Percentiles rank a stretch among this genome's conserved stretches.
Conservation (phyloP, 1,140 invertebrate genomes). For the Bradysia coprophila region DNA sequence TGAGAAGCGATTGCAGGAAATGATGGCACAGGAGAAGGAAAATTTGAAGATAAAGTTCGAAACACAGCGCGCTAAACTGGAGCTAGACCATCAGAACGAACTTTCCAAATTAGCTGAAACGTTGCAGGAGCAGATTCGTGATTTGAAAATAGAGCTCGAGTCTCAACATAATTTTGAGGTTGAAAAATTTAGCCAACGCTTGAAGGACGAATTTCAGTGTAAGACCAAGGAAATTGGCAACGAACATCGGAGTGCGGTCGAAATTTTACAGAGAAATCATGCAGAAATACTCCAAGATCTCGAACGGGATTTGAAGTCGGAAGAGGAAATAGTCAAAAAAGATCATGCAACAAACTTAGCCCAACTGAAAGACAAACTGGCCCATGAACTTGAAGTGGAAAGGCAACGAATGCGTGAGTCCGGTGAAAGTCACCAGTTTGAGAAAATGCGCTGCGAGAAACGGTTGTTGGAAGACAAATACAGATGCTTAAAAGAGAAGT, state of each 20-base stretch:
- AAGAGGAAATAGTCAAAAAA: conserved; percentile 35
- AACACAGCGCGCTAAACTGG: conserved; percentile 13
- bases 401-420: conserved; percentile 21
- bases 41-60: conserved; percentile 24
- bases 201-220: conserved; percentile 19
- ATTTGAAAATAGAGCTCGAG: conserved; percentile 30
- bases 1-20: conserved; percentile 28
- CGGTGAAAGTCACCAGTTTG: conserved; percentile 31
- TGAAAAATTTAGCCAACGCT: not conserved
- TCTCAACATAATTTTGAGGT: not conserved
- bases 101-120: conserved; percentile 21
- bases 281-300: conserved; percentile 30
- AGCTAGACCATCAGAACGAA: conserved; percentile 12
- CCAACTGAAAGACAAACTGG: conserved; percentile 37
- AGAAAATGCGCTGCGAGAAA: conserved; percentile 50
- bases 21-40: conserved; percentile 29
- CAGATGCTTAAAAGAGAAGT: conserved; percentile 61
- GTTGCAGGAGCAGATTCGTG: conserved; percentile 25
- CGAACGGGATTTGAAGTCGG: conserved; percentile 35
- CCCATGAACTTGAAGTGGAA: conserved; percentile 34
- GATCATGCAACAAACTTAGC: conserved; percentile 42
- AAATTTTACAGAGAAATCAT: conserved; percentile 29
- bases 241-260: conserved; percentile 27
- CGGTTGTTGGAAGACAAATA: conserved; percentile 56
- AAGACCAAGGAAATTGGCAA: conserved; percentile 25